Evolutionary conservation across 2,888 invertebrate species (phyloP).

Genomic region (Rhabditoides inermis): DNA sequence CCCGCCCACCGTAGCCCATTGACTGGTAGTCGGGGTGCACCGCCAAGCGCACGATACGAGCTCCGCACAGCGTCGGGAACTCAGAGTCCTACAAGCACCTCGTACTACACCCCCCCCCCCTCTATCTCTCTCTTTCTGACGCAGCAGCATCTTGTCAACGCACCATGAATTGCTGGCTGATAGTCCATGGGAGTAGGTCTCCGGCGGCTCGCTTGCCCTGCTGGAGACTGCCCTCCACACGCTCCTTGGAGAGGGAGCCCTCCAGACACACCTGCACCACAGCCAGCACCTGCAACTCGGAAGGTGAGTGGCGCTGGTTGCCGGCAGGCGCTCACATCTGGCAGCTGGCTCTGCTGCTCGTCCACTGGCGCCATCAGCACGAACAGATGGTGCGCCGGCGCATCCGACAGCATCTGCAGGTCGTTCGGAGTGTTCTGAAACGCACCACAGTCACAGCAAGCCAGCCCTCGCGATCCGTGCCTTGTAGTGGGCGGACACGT

Average conservation of each 20-base stretch:
- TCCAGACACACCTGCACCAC: conserved; percentile 62
- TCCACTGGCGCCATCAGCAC: conserved; percentile 80
- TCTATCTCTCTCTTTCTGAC: neutral
- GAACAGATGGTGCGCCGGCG: conserved; percentile 93
- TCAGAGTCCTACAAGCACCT: conserved; percentile 74
- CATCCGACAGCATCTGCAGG: conserved; percentile 93
- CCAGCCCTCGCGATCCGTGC: too few relatives aligned
- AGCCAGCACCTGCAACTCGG: conserved; percentile 29
- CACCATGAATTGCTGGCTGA: conserved; percentile 71
- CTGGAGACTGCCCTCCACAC: conserved; percentile 70
- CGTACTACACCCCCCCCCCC: too few relatives aligned
- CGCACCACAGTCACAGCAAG: too few relatives aligned
- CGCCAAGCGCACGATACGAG: conserved; percentile 86
- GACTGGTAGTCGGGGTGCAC: conserved; percentile 90
- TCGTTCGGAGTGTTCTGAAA: conserved; percentile 98
- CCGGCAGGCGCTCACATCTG: conserved; percentile 67
- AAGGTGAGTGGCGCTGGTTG: conserved; percentile 72
- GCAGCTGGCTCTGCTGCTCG: conserved; percentile 58
- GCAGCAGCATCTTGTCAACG: neutral
- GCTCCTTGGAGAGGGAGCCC: conserved; percentile 63
- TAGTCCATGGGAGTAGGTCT: conserved; percentile 95
- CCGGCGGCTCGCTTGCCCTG: conserved; percentile 84
- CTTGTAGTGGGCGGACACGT: conserved; percentile 97
- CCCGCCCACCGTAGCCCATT: conserved; percentile 58
- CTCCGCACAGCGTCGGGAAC: conserved; percentile 80